Evolutionary conservation across 2,113 vertebrate genomes (phyloP).

Genomic region (Takifugu bimaculatus): DNA sequence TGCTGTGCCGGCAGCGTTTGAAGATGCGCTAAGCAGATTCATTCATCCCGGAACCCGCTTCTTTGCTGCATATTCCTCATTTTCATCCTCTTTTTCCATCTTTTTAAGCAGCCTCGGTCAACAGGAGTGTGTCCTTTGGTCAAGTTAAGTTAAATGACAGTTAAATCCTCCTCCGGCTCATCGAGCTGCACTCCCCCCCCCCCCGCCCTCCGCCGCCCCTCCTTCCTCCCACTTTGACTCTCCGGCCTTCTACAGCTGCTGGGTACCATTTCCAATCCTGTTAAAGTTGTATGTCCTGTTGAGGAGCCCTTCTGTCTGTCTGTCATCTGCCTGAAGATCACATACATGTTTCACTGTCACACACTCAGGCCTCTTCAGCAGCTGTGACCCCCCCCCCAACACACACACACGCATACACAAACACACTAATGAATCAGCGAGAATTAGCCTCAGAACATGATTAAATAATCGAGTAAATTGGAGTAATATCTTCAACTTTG

Average conservation of each 20-base stretch:
- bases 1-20: conserved; percentile 64
- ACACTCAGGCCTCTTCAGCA: conserved; percentile 39
- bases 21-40: conserved; percentile 59
- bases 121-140: conserved; percentile 17
- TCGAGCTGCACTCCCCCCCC: conserved; percentile 12
- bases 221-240: conserved; percentile 49
- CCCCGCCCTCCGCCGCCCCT: conserved; percentile 25
- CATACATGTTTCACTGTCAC: conserved; percentile 55
- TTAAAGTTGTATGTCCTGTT: conserved; percentile 61
- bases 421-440: neutral
- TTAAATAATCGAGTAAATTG: too few species aligned
- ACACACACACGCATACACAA: conserved; percentile 28
- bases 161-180: conserved; percentile 33
- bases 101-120: conserved; percentile 23
- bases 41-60: conserved; percentile 43
- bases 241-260: conserved; percentile 56
- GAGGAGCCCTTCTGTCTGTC: conserved; percentile 56
- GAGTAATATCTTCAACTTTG: too few species aligned
- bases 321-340: conserved; percentile 54
- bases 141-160: conserved; percentile 35
- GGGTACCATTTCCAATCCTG: conserved; percentile 70
- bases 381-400: conserved; percentile 29
- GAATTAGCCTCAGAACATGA: too few species aligned
- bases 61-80: conserved; percentile 8
- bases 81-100: conserved; percentile 9